A percentile compares a stretch with the other conserved stretches of the same genome.
Evolutionary conservation across 1,140 invertebrate genomes (phyloP).

Genomic region (Aphelinus atriplicis): DNA sequence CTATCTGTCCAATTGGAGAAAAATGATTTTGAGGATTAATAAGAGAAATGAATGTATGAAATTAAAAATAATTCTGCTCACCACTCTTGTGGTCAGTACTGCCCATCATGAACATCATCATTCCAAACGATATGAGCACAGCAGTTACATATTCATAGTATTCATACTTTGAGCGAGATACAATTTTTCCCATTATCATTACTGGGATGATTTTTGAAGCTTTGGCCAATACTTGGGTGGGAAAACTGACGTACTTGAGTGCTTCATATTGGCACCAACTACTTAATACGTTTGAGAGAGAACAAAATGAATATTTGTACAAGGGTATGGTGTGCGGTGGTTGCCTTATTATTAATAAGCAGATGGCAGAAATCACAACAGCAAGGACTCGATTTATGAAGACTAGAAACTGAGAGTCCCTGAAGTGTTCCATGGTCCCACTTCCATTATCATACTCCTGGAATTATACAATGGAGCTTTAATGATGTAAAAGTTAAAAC

Average conservation of each 20-base stretch:
- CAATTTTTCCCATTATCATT: constrained; percentile 96
- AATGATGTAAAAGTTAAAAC: constrained; percentile 18
- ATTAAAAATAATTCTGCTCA: constrained; percentile 45
- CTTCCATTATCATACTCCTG: constrained; percentile 75
- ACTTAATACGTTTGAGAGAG: constrained; percentile 97
- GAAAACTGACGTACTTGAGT: constrained; percentile 97
- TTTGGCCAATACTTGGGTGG: constrained; percentile 94
- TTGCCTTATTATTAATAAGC: constrained; percentile 72
- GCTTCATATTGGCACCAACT: constrained; percentile 99
- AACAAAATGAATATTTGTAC: constrained; percentile 96
- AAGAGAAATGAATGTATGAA: background rate
- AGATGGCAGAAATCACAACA: constrained; percentile 77
- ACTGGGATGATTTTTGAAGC: constrained; percentile 96
- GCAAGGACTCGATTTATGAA: constrained; percentile 93
- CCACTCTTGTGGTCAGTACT: constrained; percentile 69
- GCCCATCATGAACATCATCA: constrained; percentile 89
- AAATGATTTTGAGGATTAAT: background rate
- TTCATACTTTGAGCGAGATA: constrained; percentile 89
- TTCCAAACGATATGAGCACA: constrained; percentile 88
- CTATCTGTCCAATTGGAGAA: constrained; percentile 58
- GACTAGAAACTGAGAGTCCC: constrained; percentile 94
- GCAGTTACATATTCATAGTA: constrained; percentile 94
- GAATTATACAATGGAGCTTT: constrained; percentile 17
- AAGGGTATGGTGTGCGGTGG: constrained; percentile 84
- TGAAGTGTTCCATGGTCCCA: constrained; percentile 77